Evolutionary conservation across 2,113 vertebrate species (phyloP).

Genomic region (Pardalotus punctatus): DNA sequence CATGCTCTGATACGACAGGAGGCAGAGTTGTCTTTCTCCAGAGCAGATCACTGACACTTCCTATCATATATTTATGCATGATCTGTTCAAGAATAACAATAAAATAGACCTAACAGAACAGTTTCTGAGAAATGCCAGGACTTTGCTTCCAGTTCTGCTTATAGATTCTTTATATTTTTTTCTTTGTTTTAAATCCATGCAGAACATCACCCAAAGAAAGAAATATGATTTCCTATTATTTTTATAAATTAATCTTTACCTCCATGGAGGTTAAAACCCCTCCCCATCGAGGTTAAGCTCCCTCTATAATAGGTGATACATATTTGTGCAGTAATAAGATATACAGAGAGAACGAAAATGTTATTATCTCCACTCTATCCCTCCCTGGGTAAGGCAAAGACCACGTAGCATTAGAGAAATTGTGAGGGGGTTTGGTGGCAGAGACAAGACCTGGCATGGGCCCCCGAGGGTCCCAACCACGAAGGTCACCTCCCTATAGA

Average conservation of each 20-base stretch:
- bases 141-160: background rate
- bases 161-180: background rate
- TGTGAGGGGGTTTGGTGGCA: background rate
- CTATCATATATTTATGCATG: background rate
- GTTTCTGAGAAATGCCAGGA: background rate
- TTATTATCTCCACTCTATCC: background rate
- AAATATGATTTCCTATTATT: background rate
- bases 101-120: background rate
- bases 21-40: background rate
- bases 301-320: background rate
- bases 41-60: background rate
- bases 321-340: background rate
- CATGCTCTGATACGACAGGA: background rate
- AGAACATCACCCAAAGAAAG: background rate
- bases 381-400: background rate
- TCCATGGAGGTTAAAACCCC: background rate
- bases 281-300: background rate
- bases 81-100: background rate
- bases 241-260: background rate
- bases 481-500: too few relatives aligned
- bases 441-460: background rate
- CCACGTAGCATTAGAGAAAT: background rate
- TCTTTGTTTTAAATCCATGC: background rate
- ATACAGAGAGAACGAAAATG: background rate
- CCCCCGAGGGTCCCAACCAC: background rate